phyloP scores from a whole-genome alignment of 2,113 vertebrate genomes.

The Coracopsis vasa region DNA sequence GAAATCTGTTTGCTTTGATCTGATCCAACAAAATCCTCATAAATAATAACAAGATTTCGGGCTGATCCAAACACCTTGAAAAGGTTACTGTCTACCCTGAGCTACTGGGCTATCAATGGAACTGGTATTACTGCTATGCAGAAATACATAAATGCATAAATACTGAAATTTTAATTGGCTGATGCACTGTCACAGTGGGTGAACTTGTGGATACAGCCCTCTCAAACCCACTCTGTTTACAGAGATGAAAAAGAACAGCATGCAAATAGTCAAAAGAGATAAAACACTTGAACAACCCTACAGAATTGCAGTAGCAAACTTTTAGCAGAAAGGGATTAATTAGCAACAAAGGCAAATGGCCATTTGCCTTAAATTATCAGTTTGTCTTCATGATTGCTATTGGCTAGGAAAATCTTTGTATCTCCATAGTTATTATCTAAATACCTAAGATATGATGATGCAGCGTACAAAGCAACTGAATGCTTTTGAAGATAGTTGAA shows the following conservation, averaged over 20 bases:
- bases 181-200: background rate
- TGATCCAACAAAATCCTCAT: background rate
- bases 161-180: slow-evolving; percentile 31
- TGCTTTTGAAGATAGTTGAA: slow-evolving; percentile 11
- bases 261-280: slow-evolving; percentile 6
- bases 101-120: background rate
- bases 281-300: slow-evolving; percentile 15
- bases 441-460: background rate
- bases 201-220: background rate
- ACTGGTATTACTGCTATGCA: background rate
- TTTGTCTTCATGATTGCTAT: background rate
- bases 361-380: slow-evolving; percentile 35
- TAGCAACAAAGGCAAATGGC: slow-evolving; percentile 13
- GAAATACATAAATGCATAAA: background rate
- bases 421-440: slow-evolving; percentile 2
- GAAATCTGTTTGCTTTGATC: background rate
- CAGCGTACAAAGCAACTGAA: slow-evolving; percentile 3
- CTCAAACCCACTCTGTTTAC: slow-evolving; percentile 11
- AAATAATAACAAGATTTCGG: background rate
- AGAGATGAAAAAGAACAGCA: slow-evolving; percentile 33
- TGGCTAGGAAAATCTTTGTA: background rate
- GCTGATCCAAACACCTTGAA: background rate
- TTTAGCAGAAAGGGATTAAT: slow-evolving; percentile 36
- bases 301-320: background rate
- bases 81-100: background rate